Conservation (phyloP, 1,140 invertebrate species). For the Brachionus rubens region DNA sequence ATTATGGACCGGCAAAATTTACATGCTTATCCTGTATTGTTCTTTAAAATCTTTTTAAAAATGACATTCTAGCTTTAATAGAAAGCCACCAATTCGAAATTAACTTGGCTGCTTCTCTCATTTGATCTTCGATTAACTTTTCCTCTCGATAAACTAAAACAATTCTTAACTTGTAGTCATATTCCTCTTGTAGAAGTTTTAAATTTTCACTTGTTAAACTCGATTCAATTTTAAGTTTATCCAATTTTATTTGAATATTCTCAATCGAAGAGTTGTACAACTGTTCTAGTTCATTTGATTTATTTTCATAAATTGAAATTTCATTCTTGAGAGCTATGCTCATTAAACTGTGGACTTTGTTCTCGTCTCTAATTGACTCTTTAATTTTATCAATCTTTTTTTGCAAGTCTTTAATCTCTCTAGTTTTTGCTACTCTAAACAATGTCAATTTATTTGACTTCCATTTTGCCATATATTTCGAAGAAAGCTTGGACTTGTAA, state of each 20-base stretch:
- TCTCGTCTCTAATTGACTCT: background rate
- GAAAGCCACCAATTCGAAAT: conserved; percentile 30
- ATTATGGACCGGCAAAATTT: too few relatives aligned
- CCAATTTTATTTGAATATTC: background rate
- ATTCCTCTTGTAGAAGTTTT: conserved; percentile 4
- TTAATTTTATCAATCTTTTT: background rate
- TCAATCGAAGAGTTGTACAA: conserved; percentile 1
- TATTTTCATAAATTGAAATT: background rate
- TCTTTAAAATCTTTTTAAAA: too few relatives aligned
- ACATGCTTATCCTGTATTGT: too few relatives aligned
- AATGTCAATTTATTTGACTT: background rate
- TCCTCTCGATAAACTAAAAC: background rate
- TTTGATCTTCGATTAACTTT: background rate
- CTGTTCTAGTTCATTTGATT: background rate
- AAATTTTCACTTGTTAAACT: background rate
- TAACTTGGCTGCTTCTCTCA: background rate
- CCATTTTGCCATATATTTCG: background rate
- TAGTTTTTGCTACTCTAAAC: background rate
- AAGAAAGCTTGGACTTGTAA: background rate
- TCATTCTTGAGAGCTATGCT: background rate
- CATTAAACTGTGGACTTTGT: background rate
- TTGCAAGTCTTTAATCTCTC: background rate
- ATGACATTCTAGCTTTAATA: background rate
- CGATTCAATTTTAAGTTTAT: background rate
- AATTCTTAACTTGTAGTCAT: conserved; percentile 7